Evolutionary conservation across 53 echinoderm and acorn worm genomes (phyloP).

Genomic region (Arbacia lixula): DNA sequence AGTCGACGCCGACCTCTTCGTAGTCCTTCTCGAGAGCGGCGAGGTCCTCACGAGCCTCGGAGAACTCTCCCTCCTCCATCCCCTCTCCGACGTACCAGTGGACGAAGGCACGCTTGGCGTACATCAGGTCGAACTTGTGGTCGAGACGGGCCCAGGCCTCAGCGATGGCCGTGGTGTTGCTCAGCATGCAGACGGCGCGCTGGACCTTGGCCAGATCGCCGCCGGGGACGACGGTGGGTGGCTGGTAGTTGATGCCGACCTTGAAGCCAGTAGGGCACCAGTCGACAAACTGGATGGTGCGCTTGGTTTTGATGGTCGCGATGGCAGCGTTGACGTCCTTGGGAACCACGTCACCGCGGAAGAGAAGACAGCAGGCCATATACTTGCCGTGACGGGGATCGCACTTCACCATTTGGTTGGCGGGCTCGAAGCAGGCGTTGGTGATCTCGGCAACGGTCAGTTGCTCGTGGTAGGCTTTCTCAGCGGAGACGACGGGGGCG

Average conservation of each 20-base stretch:
- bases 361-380: constrained; percentile 75
- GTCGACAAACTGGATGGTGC: constrained; percentile 84
- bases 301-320: constrained; percentile 82
- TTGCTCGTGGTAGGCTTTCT: constrained; percentile 85
- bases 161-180: constrained; percentile 97
- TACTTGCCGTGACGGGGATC: constrained; percentile 82
- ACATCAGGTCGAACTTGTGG: constrained; percentile 96
- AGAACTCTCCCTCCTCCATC: constrained; percentile 98
- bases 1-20: constrained; percentile 81
- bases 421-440: constrained; percentile 89
- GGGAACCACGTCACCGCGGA: constrained; percentile 75
- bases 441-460: constrained; percentile 84
- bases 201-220: constrained; percentile 89
- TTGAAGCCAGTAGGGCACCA: constrained; percentile 88
- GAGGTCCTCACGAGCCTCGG: constrained; percentile 93
- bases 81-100: constrained; percentile 98
- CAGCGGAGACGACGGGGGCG: constrained; percentile 75
- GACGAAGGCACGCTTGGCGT: constrained; percentile 97
- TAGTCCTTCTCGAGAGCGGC: constrained; percentile 96
- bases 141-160: constrained; percentile 98
- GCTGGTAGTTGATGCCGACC: constrained; percentile 87
- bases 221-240: constrained; percentile 67
- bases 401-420: constrained; percentile 95
- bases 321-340: constrained; percentile 78
- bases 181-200: constrained; percentile 96